Evolutionary conservation across 2,113 vertebrate species (phyloP), one percentile per base, ranked within the genome.

Genomic region (Chloropsis cyanopogon): DNA sequence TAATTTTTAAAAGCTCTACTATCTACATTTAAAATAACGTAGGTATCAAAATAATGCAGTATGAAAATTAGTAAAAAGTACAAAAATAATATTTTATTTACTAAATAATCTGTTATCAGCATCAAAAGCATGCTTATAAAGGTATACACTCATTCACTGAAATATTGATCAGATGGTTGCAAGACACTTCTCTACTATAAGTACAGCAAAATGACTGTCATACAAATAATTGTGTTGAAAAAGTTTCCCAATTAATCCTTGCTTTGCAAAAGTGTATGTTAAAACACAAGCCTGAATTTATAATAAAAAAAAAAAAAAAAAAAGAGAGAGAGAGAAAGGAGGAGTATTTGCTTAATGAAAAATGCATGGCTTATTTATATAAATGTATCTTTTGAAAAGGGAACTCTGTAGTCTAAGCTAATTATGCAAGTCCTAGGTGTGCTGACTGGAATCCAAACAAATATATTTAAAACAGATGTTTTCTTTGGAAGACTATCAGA

Each of bases 391-490:
- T 88, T 93, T 97, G 93, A 98, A 98, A 97, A 97, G 96, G 93
- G 96, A 96, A 97, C 92, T 96, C 79, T 98, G 97, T 97, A 93
- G 94, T 94, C 88, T 89, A 82, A 97, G 94, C 85, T 98, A 97
- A 97, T 97, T 98, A 98, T 97, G 96, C 96, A 94, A 95, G 89
- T 88, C 88, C 63, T 95, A 96, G 96, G 94, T 97, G 84, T 50
- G 14, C 64, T 97, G 91, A 96, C 93, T 95, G 82, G 93, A 97
- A 97, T 97, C 96, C 97, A 98, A 97, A 97, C 90, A 98, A 97
- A 97, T 96, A 97, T 92, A 94, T 96, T 97, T 94, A 95, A 95
- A 98, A 72, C 89, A 96, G 95, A 75, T 98, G 96, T 98, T 98
- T 98, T 97, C 94, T 96, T 98, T 98, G 97, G 97, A 97, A 65